Base-by-base conservation (phyloP, 2,888 invertebrate species). In the Loripinus fragilis region DNA sequence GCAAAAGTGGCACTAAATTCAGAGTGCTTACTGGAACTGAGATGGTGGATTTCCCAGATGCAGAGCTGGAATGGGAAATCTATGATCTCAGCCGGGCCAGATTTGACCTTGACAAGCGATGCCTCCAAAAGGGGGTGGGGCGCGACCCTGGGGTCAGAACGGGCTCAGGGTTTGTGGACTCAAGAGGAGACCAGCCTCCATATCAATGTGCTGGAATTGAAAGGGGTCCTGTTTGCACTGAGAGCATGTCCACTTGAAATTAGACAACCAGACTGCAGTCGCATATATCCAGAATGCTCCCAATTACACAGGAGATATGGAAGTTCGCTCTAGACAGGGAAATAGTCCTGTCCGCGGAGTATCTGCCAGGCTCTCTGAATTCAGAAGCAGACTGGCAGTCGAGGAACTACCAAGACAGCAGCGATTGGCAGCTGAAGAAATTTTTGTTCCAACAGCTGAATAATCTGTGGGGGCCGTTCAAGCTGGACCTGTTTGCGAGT, bases 111-210 rank as follows among this genome's bases (percentile, higher is more conserved):
- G 8, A 33, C 35, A 8, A 78, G 50, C 7, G 78, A 78, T 78
- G 73, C 78, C 25, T 78, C 78, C 15, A 78, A 78, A 35, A 55
- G 23, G 66, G 72, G 77, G 42, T 67, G 72, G 78, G 77, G 55
- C 52, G 71, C 23, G 41, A 35, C 12, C 41, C 30, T 23, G 71
- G 71, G 33, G 17, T 45, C 33, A 35, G 7, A 38, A 50, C 45
- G 20, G 23, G 33, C 35, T 5, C 76, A 76, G 38, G 76, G 76
- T 12, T 23, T 76, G 2, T 71, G 76, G 76, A 65, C 76, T 12
- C 3, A 0, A 17, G 25, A 70, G 41, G 74, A 74, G 41, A 52
- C 20, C 2, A 23, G 2, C 8, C 25, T 20, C 7, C 75, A 69
- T 45, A 45, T 45, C 45, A 45, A 20, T 45, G 45, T 45, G 45